Evolutionary conservation across 1,140 invertebrate species (phyloP), one percentile per base, ranked within the genome.

Genomic region (Pseudomyrmex cubaensis): DNA sequence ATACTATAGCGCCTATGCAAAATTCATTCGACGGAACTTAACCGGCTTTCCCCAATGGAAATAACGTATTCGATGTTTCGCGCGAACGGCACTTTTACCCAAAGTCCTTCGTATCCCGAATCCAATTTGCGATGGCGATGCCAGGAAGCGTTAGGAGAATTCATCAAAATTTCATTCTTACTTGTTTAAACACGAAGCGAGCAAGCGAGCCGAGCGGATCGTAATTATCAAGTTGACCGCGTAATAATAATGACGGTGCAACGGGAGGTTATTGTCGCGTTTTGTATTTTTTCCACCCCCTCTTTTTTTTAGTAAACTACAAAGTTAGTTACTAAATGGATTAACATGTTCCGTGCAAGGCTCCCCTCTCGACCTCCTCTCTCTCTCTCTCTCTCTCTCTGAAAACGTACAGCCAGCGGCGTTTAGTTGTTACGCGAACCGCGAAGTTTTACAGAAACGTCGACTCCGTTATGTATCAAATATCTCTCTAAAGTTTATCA

Each of bases 81-180:
- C 54, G n/a, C 20, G 66, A 25, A 44, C 44, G 44, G 22, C 54
- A 72, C 76, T 80, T 80, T 80, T 80, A 80, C 35, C 35, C 54
- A 35, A 80, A 80, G 66, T 80, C 52, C 20, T 35, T 46, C 22
- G 64, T n/a, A 44, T 44, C 20, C n/a, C 46, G 44, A 72, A 80
- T 59, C 64, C 76, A 80, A 80, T 80, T 80, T 80, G 56, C 44
- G 46, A 80, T 8, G 52, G 12, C 52, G 15, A 13, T 25, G 10
- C 25, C 52, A 35, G 15, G 54, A 25, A 50, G 76, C 35, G 35
- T 35, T 35, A 7, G 35, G 17, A 61, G 50, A 54, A 80, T 80
- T 80, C 76, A 80, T 80, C 76, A 80, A 72, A 80, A 80, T 80
- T 80, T 80, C 44, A 72, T 70, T 50, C 66, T 35, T 61, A 5